Conservation (phyloP, 2,888 invertebrate genomes). For the Sinodicranocentrus sp. region DNA sequence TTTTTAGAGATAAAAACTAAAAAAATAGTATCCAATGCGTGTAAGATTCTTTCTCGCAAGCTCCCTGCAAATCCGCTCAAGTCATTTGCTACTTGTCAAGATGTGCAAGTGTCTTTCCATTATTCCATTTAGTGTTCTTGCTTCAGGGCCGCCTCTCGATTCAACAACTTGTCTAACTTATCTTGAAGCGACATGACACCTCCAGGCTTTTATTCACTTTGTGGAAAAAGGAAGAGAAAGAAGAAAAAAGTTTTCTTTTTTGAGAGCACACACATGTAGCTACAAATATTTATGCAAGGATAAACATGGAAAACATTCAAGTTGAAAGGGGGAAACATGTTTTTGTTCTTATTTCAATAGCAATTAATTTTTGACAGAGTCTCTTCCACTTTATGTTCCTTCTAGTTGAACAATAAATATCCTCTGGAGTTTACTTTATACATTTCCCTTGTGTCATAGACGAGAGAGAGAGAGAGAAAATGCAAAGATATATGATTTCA, state of each 20-base stretch:
- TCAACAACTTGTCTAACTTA: not conserved
- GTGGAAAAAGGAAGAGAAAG: too few species aligned
- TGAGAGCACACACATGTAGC: too few species aligned
- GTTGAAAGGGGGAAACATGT: too few species aligned
- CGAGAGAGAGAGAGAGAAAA: not conserved
- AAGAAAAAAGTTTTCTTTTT: too few species aligned
- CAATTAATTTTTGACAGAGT: conserved; percentile 16
- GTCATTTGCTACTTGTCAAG: conserved; percentile 74
- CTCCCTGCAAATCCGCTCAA: conserved; percentile 62
- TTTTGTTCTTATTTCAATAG: conserved; percentile 5
- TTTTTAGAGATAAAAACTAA: too few species aligned
- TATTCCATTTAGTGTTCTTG: not conserved
- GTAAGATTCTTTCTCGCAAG: too few species aligned
- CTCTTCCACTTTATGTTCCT: too few species aligned
- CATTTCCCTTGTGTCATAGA: not conserved
- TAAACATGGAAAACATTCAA: too few species aligned
- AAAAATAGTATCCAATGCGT: too few species aligned
- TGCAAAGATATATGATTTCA: not conserved
- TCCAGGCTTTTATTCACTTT: not conserved
- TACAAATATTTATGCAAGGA: too few species aligned
- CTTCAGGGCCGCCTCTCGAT: not conserved
- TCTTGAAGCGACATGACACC: not conserved
- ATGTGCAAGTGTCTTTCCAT: conserved; percentile 19
- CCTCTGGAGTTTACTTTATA: too few species aligned
- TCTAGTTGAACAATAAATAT: too few species aligned